A percentile compares a stretch with the other conserved stretches of the same genome.
These are phyloP conservation scores for Falco naumanni DNA, from an alignment of 2,797 vertebrate genomes.

Conservation along the genomic window DNA sequence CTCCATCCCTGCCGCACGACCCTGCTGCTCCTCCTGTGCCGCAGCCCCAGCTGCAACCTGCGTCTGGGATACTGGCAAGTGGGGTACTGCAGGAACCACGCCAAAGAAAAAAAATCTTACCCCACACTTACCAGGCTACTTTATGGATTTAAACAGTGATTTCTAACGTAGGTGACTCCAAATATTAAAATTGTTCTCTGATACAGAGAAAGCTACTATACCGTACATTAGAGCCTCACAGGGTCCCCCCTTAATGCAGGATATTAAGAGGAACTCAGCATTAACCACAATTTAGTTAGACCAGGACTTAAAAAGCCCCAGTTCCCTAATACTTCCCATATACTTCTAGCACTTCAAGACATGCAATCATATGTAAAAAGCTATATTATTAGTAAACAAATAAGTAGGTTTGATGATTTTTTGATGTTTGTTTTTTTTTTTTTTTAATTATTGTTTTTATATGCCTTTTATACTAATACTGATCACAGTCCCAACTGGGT, in stretches of 20 bases:
- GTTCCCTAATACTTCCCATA: background rate
- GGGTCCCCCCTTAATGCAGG: background rate
- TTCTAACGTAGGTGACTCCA: background rate
- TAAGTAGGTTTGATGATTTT: background rate
- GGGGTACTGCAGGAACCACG: background rate
- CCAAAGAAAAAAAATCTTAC: background rate
- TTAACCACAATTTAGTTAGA: background rate
- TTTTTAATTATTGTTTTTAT: background rate
- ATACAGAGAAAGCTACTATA: background rate
- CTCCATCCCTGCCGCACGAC: background rate
- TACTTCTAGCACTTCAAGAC: background rate
- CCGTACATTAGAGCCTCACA: background rate
- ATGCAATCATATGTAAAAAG: background rate
- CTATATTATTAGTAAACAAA: background rate
- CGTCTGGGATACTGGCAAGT: accelerated
- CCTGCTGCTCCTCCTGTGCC: background rate
- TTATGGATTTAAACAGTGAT: background rate
- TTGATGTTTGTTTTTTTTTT: background rate
- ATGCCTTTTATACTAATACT: background rate
- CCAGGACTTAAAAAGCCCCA: background rate
- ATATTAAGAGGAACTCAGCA: background rate
- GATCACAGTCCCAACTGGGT: background rate
- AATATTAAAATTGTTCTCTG: background rate
- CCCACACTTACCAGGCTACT: background rate
- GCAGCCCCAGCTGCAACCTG: background rate